phyloP scores from a whole-genome alignment of 2,888 invertebrate genomes.

The Sturmia bella region DNA sequence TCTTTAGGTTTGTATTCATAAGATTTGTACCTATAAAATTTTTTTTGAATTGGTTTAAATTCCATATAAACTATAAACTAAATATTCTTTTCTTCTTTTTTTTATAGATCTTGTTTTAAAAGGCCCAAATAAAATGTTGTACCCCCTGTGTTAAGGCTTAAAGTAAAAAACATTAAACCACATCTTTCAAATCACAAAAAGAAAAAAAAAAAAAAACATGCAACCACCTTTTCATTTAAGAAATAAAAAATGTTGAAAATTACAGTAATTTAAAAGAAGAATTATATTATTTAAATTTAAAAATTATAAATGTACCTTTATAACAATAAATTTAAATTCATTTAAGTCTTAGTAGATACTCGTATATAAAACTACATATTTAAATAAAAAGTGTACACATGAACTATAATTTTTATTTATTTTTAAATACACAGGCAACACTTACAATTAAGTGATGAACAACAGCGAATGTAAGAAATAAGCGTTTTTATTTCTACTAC shows the following conservation, averaged over 20 bases:
- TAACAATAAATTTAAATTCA: conserved; percentile 43
- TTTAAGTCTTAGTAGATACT: conserved; percentile 63
- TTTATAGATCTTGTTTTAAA: conserved; percentile 56
- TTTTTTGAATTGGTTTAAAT: conserved; percentile 30
- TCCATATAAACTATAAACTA: conserved; percentile 14
- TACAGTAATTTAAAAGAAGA: conserved; percentile 12
- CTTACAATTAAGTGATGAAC: conserved; percentile 31
- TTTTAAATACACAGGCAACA: conserved; percentile 27
- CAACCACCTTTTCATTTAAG: conserved; percentile 41
- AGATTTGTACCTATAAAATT: conserved; percentile 15
- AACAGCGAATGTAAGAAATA: conserved; percentile 74
- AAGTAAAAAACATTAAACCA: background rate
- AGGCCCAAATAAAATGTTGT: conserved; percentile 6
- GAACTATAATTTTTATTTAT: background rate
- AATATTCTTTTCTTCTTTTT: conserved; percentile 52
- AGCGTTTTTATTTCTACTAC: conserved; percentile 61
- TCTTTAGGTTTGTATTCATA: conserved; percentile 49
- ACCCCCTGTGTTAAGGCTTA: conserved; percentile 5
- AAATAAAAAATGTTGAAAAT: conserved; percentile 37
- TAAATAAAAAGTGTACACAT: conserved; percentile 31
- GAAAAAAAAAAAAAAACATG: conserved; percentile 21
- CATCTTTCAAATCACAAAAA: conserved; percentile 7
- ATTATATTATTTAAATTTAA: conserved; percentile 60
- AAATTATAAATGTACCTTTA: conserved; percentile 69
- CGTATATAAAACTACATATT: background rate